Percentiles rank a stretch among this genome's conserved stretches.
These are phyloP conservation scores for Aricia artaxerxes DNA, from an alignment of 2,888 invertebrate species.

Conservation along the genomic window DNA sequence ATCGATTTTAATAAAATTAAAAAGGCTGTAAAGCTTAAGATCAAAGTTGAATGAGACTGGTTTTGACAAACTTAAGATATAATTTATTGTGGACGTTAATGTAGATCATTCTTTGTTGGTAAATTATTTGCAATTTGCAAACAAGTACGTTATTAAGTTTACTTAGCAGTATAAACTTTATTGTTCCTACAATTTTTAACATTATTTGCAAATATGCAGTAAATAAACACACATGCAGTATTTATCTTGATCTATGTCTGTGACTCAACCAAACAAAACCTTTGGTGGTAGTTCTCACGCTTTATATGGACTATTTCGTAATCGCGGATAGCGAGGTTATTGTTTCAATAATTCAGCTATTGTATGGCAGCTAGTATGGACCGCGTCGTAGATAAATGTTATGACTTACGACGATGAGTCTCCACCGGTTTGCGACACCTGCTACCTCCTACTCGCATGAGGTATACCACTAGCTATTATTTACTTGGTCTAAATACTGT, in stretches of 20 bases:
- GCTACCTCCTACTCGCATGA: not conserved
- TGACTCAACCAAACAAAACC: not conserved
- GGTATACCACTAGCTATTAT: not conserved
- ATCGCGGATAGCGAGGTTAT: constrained; percentile 73
- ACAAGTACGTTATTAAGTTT: not conserved
- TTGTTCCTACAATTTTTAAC: not conserved
- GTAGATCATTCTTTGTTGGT: constrained; percentile 9
- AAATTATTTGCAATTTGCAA: not conserved
- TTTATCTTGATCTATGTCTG: too few relatives aligned
- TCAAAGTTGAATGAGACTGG: constrained; percentile 76
- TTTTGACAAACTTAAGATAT: constrained; percentile 54
- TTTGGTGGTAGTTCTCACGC: constrained; percentile 64
- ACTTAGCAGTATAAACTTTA: not conserved
- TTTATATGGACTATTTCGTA: constrained; percentile 69
- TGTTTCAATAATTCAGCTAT: constrained; percentile 78
- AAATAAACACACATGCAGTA: too few relatives aligned
- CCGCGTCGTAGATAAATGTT: constrained; percentile 61
- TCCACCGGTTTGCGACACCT: constrained; percentile 23
- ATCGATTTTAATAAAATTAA: constrained; percentile 32
- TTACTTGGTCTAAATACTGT: not conserved
- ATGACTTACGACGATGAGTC: constrained; percentile 43
- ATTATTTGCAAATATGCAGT: not conserved
- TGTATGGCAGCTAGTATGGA: constrained; percentile 70
- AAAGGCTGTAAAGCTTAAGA: constrained; percentile 49
- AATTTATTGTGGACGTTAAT: constrained; percentile 42